Conservation (phyloP, 2,797 vertebrate genomes). For the Scleropages formosus region DNA sequence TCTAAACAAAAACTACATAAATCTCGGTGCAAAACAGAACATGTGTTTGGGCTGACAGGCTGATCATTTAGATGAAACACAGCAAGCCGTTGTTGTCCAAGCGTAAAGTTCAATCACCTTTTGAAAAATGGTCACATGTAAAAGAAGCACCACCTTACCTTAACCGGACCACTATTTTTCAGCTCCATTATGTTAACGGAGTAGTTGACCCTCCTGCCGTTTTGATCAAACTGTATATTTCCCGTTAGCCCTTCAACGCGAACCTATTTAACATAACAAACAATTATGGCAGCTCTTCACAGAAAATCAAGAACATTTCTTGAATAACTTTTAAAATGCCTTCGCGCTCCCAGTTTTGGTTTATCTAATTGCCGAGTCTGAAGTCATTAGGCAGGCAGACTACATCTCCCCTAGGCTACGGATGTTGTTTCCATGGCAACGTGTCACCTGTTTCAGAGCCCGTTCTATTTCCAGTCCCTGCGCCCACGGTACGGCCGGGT, state of each 20-base stretch:
- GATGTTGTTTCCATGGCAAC: constrained; percentile 10
- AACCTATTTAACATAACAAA: constrained; percentile 70
- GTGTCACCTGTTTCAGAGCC: constrained; percentile 89
- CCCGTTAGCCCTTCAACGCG: constrained; percentile 93
- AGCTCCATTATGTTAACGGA: constrained; percentile 97
- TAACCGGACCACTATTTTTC: constrained; percentile 92
- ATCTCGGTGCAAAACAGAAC: too few relatives aligned
- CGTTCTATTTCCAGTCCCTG: constrained; percentile 97
- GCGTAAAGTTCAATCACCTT: too few relatives aligned
- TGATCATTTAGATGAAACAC: too few relatives aligned
- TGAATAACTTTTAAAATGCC: neutral
- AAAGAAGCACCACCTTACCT: constrained; percentile 66
- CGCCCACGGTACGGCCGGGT: constrained; percentile 95
- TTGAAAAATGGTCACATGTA: too few relatives aligned
- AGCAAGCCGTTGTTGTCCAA: too few relatives aligned
- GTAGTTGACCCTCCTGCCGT: constrained; percentile 96
- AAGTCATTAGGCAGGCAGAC: constrained; percentile 9
- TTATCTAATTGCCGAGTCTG: constrained; percentile 14
- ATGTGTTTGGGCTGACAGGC: too few relatives aligned
- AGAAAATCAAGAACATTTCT: neutral
- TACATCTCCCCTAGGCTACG: neutral
- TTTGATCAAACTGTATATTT: constrained; percentile 98
- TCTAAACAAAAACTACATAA: too few relatives aligned
- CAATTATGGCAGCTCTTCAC: constrained; percentile 14
- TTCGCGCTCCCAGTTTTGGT: neutral